Base-by-base conservation (phyloP, 2,797 vertebrate genomes). In the Rhabdomys pumilio region DNA sequence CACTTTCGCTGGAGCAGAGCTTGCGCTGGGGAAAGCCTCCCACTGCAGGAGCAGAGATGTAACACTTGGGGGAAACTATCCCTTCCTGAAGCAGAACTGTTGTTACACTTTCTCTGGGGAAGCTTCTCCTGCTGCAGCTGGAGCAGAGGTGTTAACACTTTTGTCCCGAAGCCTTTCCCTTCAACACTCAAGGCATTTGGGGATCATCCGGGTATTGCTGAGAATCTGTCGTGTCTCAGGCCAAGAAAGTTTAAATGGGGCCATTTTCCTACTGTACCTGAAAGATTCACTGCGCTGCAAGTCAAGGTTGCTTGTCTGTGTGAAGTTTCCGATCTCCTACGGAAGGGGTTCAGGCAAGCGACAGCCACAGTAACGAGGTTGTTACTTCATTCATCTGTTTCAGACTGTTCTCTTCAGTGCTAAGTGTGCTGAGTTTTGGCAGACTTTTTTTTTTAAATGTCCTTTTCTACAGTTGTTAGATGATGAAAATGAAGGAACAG, bases 341-440 rank as follows among this genome's bases (percentile, higher is more conserved):
- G 99, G 99, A 98, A 99, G 99, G 97, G 99, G 99, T 98, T 99
- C 99, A 98, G 99, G 98, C 99, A 99, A 98, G 99, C 99, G 97
- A 99, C 99, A 98, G 99, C 99, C 99, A 99, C 98, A 97, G 99
- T 99, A 98, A 99, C 99, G 98, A 99, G 99, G 99, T 98, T 99
- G 98, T 98, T 99, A 99, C 99, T 99, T 97, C 99, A 98, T 98
- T 99, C 99, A 98, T 99, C 99, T 8, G 12, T 17, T 63, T 44
- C 99, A 31, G 99, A 99, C 99, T 99, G 98, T 99, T 99, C 99
- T 99, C 99, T 31, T 99, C 99, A 98, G 99, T 99, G 99, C 99
- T 99, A 98, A 99, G 99, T 97, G 99, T 99, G 99, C 99, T 99
- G 98, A 99, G 99, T 97, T 99, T 99, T 97, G 99, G 99, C 96